Conservation (phyloP, 2,888 invertebrate genomes). For the Chymomyza procnemis region DNA sequence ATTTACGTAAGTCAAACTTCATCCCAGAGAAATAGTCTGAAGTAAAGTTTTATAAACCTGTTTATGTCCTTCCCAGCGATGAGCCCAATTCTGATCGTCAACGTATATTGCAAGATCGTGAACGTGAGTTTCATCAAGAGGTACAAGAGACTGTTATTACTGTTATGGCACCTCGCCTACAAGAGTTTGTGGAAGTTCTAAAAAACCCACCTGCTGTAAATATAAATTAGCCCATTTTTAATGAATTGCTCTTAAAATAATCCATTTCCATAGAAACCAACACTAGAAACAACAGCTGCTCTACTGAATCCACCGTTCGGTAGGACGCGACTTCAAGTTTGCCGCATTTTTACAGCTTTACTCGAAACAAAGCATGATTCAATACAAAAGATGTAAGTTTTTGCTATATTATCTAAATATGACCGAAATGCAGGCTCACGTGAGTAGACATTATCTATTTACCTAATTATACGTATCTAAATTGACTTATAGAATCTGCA, state of each 20-base stretch:
- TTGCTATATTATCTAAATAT: too few species aligned
- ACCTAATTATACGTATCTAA: neutral
- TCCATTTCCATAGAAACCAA: conserved; percentile 80
- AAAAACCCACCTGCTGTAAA: conserved; percentile 85
- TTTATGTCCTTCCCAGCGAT: conserved; percentile 60
- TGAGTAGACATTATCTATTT: too few species aligned
- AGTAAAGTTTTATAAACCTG: neutral
- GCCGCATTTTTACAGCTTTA: conserved; percentile 87
- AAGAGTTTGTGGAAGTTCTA: conserved; percentile 84
- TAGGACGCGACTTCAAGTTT: conserved; percentile 88
- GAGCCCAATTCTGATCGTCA: conserved; percentile 76
- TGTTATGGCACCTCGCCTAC: conserved; percentile 84
- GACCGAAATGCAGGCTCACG: too few species aligned
- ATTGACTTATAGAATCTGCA: conserved; percentile 68
- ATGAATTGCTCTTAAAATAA: neutral
- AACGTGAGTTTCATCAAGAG: conserved; percentile 81
- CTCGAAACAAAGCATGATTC: conserved; percentile 85
- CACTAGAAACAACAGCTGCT: conserved; percentile 85
- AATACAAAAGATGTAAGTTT: conserved; percentile 83
- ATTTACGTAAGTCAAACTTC: conserved; percentile 67
- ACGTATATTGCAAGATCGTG: conserved; percentile 75
- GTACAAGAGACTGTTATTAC: conserved; percentile 82
- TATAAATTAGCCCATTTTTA: neutral
- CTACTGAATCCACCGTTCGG: conserved; percentile 87
- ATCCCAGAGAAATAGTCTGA: too few species aligned